Evolutionary conservation across 2,888 invertebrate species (phyloP).

Genomic region (Parnassius orleans): DNA sequence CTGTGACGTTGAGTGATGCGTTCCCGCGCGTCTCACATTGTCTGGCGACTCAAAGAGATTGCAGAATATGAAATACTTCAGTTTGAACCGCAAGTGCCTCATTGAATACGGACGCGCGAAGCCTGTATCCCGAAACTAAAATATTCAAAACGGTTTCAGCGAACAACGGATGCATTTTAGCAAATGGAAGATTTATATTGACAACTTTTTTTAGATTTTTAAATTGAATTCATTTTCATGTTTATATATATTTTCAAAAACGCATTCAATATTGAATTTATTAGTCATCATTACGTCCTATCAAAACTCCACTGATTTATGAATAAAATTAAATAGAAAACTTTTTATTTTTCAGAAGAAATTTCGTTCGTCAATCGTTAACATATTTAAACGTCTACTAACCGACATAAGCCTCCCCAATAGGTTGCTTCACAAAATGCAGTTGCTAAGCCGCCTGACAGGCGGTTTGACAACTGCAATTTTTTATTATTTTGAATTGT

Average conservation of each 20-base stretch:
- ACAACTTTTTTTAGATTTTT: conserved; percentile 14
- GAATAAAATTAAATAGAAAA: no score
- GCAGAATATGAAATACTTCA: conserved; percentile 76
- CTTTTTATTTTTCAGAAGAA: no score
- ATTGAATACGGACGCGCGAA: conserved; percentile 59
- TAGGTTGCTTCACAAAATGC: no score
- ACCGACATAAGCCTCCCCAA: no score
- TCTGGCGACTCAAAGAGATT: conserved; percentile 72
- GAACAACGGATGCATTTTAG: conserved; percentile 45
- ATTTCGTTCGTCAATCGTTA: no score
- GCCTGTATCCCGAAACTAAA: conserved; percentile 53
- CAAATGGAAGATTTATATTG: conserved; percentile 25
- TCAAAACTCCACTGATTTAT: no score
- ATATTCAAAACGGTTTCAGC: conserved; percentile 59
- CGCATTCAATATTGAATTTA: no score
- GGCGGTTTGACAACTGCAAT: no score
- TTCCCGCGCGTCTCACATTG: conserved; percentile 65
- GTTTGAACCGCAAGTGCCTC: conserved; percentile 63
- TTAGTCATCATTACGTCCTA: no score
- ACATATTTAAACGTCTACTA: no score
- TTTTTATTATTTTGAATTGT: no score
- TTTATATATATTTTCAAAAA: background rate
- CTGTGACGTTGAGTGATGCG: conserved; percentile 78
- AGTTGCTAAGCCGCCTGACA: no score
- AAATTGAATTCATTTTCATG: conserved; percentile 1